Base-by-base conservation (phyloP, 2,888 invertebrate genomes). In the Metellina segmentata region DNA sequence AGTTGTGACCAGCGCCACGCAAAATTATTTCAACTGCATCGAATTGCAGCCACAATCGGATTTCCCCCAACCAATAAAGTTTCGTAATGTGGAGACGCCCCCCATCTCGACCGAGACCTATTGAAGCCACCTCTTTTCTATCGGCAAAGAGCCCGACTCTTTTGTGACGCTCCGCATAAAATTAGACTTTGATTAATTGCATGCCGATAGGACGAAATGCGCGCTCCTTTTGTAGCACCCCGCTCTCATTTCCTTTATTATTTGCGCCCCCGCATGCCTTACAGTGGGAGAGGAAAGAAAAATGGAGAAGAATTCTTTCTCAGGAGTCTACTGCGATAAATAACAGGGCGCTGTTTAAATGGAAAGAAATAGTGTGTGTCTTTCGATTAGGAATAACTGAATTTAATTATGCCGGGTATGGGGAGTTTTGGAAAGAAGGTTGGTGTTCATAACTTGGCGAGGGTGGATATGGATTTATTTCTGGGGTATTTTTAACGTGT, bases 171-270 rank as follows among this genome's bases (percentile, higher is more conserved):
- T 87, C 79, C 53, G 72, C 87, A 87, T 87, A 87, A 87, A 87
- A 87, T 87, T 87, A 87, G 87, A 87, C 87, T 87, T 87, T 79
- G 87, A 87, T 87, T 87, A 87, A 87, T 87, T 87, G 79, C 87
- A 6, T 79, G 87, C 87, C 79, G 72, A 79, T 51, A 79, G 53
- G 49, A 20, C 77, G 77, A 34, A 34, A 34, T 34, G 34, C 34
- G 34, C 34, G 34, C 34, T 34, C 20, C 53, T 34, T 83, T 83
- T 83, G 71, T 81, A 78, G 72, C 34, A 7, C 48, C 71, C 69
- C 51, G 70, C 19, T 9, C 51, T 8, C 70, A 61, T 49, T 71
- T 71, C 7, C n/a, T 70, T 85, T 74, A 48, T 78, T 81, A 72
- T 79, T 87, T 53, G 79, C 11, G 11, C 78, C 85, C 53, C 81